Conservation (phyloP, 2,888 invertebrate species). For the Abrostola tripartita region DNA sequence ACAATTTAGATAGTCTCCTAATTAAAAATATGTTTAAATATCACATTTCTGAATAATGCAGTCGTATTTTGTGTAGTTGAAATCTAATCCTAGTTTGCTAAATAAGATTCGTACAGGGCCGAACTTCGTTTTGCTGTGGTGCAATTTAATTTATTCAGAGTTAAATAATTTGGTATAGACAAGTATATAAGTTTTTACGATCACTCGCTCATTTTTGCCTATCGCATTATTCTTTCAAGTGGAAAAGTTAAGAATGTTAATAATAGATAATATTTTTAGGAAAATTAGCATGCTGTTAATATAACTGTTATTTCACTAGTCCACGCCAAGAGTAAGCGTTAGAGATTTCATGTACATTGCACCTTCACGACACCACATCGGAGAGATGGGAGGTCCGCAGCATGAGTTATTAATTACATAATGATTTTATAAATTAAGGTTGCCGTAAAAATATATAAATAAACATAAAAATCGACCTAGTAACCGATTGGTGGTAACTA, state of each 20-base stretch:
- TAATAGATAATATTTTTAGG: slow-evolving; percentile 2
- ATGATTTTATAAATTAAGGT: not conserved
- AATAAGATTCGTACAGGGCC: slow-evolving; percentile 25
- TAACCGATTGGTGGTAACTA: too few species aligned
- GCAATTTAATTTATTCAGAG: slow-evolving; percentile 1
- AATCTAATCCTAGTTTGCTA: not conserved
- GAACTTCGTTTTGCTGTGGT: slow-evolving; percentile 18
- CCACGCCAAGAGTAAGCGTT: slow-evolving; percentile 57
- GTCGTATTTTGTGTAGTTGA: slow-evolving; percentile 5
- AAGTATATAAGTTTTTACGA: not conserved
- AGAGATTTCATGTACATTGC: slow-evolving; percentile 41
- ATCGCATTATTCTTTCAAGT: not conserved
- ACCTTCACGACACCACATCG: slow-evolving; percentile 42
- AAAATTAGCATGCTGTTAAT: slow-evolving; percentile 60
- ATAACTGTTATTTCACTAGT: slow-evolving; percentile 33
- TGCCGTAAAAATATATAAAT: not conserved
- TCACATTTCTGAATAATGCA: not conserved
- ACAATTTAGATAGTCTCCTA: not conserved
- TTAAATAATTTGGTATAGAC: not conserved
- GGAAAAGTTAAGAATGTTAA: slow-evolving; percentile 26
- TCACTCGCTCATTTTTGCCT: not conserved
- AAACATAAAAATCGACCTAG: not conserved
- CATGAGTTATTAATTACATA: slow-evolving; percentile 48
- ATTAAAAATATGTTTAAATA: too few species aligned
- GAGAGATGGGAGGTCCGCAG: slow-evolving; percentile 50